Base-by-base conservation (phyloP, 2,113 vertebrate genomes). In the Sturnus vulgaris region DNA sequence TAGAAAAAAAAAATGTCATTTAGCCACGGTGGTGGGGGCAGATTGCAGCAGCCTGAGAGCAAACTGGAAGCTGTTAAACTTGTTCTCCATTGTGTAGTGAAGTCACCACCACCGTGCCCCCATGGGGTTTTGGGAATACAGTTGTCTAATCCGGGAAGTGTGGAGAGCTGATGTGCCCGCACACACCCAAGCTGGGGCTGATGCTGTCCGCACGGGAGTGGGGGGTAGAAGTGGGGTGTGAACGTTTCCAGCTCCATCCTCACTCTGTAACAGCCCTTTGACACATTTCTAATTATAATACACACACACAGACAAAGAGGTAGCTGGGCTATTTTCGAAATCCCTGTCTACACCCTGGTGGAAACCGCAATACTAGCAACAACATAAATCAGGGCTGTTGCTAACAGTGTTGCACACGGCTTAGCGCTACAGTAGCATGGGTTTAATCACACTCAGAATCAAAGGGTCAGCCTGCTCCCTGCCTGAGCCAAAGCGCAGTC, bases 281-380 rank as follows among this genome's bases (percentile, higher is more conserved):
- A 96, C 97, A 96, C 89, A 49, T 90, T 90, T 96, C 90, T 97
- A 88, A 92, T 98, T 97, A 96, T 97, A 96, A 93, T 86, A 80
- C 86, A 64, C 81, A 53, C 76, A 55, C 71, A 82, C 57, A 91
- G 94, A 95, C 96, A 95, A 85, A 68, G 94, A 94, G 82, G 91
- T 93, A 96, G 90, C 95, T 83, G 95, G 89, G 82, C 93, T 88
- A 94, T 97, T 97, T 96, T 96, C 77, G 12, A 92, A 91, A 92
- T 92, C 86, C 68, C 79, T 78, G 85, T 97, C 91, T 83, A 92
- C 90, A 94, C 92, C 71, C 93, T 93, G 93, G 86, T 91, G 93
- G 95, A 97, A 97, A 96, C 93, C 44, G 59, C 96, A 93, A 92
- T 91, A 95, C 86, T 91, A 86, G 92, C 95, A 96, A 92, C 93